A percentile compares a stretch with the other conserved stretches of the same genome.
These are phyloP conservation scores for Euplagia quadripunctaria DNA, from an alignment of 2,888 invertebrate species.

Conservation along the genomic window DNA sequence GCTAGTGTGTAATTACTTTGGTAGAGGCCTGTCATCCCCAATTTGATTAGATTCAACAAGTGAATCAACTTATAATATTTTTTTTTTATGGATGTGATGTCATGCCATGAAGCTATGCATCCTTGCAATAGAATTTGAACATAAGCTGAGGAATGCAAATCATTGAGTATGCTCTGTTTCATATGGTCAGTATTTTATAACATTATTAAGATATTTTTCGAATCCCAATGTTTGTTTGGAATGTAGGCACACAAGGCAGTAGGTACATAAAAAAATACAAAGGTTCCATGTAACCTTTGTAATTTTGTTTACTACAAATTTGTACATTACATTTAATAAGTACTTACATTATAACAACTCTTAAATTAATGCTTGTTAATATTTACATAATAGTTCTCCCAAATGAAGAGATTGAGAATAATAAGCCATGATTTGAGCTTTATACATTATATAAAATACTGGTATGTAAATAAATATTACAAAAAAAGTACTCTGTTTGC, in stretches of 20 bases:
- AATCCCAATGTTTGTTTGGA: background rate
- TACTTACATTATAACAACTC: no score
- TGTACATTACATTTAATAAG: no score
- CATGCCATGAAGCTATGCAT: background rate
- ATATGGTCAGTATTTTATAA: background rate
- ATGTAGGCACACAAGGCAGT: background rate
- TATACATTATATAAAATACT: no score
- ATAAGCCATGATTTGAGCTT: no score
- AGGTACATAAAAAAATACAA: background rate
- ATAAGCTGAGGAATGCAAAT: background rate
- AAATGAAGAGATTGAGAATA: no score
- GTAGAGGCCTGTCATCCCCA: background rate
- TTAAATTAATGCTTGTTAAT: no score
- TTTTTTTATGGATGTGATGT: background rate
- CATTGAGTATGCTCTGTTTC: background rate
- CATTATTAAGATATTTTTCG: background rate
- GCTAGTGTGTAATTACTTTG: background rate
- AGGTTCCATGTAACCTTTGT: background rate
- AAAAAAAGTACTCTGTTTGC: no score
- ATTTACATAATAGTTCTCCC: no score
- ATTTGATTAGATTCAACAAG: no score
- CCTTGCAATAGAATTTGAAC: background rate
- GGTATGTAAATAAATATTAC: no score
- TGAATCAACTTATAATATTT: no score
- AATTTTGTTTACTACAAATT: background rate